phyloP scores from a whole-genome alignment of 2,797 vertebrate species.

The Iguana delicatissima region DNA sequence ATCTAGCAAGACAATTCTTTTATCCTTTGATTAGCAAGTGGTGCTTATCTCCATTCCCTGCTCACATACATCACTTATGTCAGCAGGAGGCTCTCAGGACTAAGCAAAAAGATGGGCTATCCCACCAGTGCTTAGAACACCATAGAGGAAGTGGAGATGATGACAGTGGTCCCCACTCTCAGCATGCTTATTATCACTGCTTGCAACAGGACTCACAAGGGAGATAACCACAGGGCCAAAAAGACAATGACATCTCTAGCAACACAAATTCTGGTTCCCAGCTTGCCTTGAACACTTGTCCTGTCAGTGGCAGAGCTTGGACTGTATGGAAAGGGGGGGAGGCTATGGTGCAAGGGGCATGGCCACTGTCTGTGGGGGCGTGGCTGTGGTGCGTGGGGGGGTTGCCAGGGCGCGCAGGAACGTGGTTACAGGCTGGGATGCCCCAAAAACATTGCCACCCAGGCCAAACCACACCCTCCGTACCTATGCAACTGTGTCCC shows the following conservation, averaged over 20 bases:
- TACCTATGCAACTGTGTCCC: too few relatives aligned
- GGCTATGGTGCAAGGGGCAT: too few relatives aligned
- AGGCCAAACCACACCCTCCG: too few relatives aligned
- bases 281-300: neutral
- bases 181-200: neutral
- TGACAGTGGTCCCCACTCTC: too few relatives aligned
- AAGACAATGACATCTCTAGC: neutral
- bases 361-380: too few relatives aligned
- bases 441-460: too few relatives aligned
- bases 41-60: neutral
- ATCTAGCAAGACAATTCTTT: neutral
- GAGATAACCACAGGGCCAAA: neutral
- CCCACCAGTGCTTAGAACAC: neutral
- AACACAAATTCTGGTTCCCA: neutral
- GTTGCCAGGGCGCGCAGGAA: too few relatives aligned
- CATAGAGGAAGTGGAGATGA: neutral
- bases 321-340: too few relatives aligned
- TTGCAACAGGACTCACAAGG: neutral
- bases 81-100: neutral
- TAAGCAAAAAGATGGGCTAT: neutral
- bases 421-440: too few relatives aligned
- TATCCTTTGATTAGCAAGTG: neutral
- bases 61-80: neutral
- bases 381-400: too few relatives aligned
- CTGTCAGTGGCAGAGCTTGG: too few relatives aligned